Evolutionary conservation across 2,888 invertebrate species (phyloP).

Genomic region (Clostera curtula): DNA sequence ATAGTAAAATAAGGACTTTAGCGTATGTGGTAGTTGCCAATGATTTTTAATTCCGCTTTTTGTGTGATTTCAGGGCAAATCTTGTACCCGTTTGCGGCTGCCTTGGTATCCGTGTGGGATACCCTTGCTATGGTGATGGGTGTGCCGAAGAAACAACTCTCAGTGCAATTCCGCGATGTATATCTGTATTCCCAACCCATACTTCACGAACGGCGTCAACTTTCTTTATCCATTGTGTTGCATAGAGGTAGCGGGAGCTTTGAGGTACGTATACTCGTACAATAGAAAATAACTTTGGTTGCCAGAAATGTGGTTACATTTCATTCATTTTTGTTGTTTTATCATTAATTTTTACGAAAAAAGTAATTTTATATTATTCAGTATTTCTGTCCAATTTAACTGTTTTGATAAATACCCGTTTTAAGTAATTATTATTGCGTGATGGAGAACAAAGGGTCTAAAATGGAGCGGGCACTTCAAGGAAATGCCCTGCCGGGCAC

Average conservation of each 20-base stretch:
- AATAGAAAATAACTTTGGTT: constrained; percentile 1
- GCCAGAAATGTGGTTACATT: too few relatives aligned
- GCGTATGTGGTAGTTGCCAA: neutral
- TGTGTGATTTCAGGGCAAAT: constrained; percentile 65
- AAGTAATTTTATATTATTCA: too few relatives aligned
- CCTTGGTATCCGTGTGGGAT: constrained; percentile 82
- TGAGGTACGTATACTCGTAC: constrained; percentile 48
- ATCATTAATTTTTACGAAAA: too few relatives aligned
- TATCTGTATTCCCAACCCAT: constrained; percentile 77
- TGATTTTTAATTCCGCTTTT: neutral
- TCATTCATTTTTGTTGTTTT: too few relatives aligned
- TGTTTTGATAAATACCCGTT: too few relatives aligned
- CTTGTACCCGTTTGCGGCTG: constrained; percentile 85
- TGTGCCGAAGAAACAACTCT: constrained; percentile 73
- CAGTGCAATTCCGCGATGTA: constrained; percentile 80
- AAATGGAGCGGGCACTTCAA: too few relatives aligned
- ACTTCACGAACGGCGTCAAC: constrained; percentile 59
- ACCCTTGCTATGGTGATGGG: constrained; percentile 76
- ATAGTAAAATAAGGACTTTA: constrained; percentile 10
- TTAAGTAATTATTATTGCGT: too few relatives aligned
- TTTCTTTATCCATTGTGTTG: constrained; percentile 72
- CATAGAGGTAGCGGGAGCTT: constrained; percentile 77
- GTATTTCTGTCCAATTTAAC: too few relatives aligned
- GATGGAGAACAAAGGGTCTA: too few relatives aligned
- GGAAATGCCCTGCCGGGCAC: too few relatives aligned